Evolutionary conservation across 92 coral and sea anemone species (phyloP), one percentile per base, ranked within the genome.

Genomic region (Siderastrea siderea): DNA sequence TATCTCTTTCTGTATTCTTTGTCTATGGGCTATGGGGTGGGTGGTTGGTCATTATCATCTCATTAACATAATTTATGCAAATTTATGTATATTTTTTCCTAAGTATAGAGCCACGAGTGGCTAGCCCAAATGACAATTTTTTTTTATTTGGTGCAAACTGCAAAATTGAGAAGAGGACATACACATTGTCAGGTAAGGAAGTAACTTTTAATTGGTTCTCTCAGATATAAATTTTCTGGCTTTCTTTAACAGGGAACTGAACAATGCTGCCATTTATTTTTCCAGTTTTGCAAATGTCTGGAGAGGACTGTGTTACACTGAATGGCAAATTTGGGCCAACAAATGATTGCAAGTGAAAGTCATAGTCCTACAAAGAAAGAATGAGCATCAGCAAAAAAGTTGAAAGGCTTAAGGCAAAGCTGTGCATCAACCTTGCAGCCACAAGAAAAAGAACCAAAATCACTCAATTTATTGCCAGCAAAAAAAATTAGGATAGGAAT

Each of bases 221-320:
- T 85, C 93, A 9, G 96, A 95, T 78, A 93, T 93, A 96, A 93
- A 91, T 61, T 93, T 93, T 19, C 51, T 85, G 2, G 93, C 93
- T 12, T 91, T 78, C 71, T 47, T 93, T 8, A 91, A 86, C 93
- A 96, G 94, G 52, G 96, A 95, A 53, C 71, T 90, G 11, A 83
- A 13, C 15, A 89, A 92, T 92, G 77, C 95, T 17, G 94, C 95
- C 5, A 58, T n/a, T 0, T 95, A 90, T 77, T 90, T 93, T 75
- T 95, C 94, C 5, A 88, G 91, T 50, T 93, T 93, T 95, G 92
- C 96, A 7, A 88, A 90, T 95, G 98, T 88, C 10, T 71, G 83
- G 75, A 19, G 53, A 64, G 44, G 92, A 86, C 70, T 47, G 59
- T 45, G 10, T 11, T 11, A 54, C 83, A 19, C 14, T 94, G 65